Evolutionary conservation across 2,797 vertebrate species (phyloP), one percentile per base, ranked within the genome.

Genomic region (Choloepus didactylus): DNA sequence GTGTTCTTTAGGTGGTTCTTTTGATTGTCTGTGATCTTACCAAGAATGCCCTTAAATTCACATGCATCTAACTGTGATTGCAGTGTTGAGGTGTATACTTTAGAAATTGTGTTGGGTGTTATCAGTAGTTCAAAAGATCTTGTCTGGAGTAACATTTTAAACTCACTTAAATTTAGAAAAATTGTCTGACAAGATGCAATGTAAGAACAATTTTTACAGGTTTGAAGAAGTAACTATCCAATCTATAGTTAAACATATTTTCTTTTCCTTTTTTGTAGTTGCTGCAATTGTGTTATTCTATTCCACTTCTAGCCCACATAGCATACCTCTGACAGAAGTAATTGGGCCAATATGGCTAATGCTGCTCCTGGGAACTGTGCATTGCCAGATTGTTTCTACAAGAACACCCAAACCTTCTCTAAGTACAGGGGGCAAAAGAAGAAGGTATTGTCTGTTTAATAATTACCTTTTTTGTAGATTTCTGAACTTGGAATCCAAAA

Each of bases 301-400:
- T 96, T 98, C 98, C 97, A 97, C 99, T 97, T 98, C 99, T 77
- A 98, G 98, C 97, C 98, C 99, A 94, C 99, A 99, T 98, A 99
- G 98, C 96, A 99, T 99, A 97, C 99, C 99, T n/a, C 98, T 99
- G 97, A 99, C 99, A 0, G 99, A 99, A 98, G 99, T 99, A 97
- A 99, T 99, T 49, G 99, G 99, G 90, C 99, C 99, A 25, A 67
- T 99, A 98, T 99, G 99, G 99, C 99, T 99, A 66, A 99, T 99
- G 99, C 96, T 99, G 98, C 98, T 99, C 73, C 98, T 99, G 96
- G 99, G 99, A 96, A 99, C 99, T 64, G 99, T 99, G 92, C 99
- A 99, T 97, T 99, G 99, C 98, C 99, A 99, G 99, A 99, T 99
- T 91, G 99, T 99, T 96, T 99, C 99, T 97, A 99, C 99, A 79